phyloP scores from a whole-genome alignment of 1,140 invertebrate species.

The Pentalonia nigronervosa region DNA sequence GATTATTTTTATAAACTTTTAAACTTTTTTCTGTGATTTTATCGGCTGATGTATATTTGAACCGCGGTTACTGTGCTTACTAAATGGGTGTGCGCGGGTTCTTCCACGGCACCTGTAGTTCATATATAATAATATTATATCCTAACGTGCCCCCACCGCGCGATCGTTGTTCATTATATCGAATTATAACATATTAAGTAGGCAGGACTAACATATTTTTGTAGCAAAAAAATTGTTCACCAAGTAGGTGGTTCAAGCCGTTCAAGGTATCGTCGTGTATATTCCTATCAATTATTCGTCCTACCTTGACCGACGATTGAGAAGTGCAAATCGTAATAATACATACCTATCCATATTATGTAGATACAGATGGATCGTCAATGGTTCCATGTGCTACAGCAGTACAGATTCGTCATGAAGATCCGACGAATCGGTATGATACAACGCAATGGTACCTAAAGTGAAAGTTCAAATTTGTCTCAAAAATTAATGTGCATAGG shows the following conservation, averaged over 20 bases:
- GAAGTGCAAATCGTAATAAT: not conserved
- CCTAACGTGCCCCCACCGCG: not conserved
- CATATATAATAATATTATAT: not conserved
- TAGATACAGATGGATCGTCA: not conserved
- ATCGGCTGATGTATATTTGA: not conserved
- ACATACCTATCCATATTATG: not conserved
- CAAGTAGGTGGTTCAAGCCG: not conserved
- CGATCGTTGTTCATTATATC: not conserved
- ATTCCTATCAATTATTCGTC: not conserved
- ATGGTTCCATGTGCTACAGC: not conserved
- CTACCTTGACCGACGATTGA: not conserved
- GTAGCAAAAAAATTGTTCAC: not conserved
- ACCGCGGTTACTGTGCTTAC: conserved; percentile 6
- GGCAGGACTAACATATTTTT: not conserved
- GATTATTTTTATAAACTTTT: not conserved
- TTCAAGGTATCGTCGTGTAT: not conserved
- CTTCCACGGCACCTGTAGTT: not conserved
- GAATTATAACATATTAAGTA: not conserved
- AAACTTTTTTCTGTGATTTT: not conserved
- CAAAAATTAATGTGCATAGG: not conserved
- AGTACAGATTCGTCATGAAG: not conserved
- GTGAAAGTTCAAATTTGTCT: not conserved
- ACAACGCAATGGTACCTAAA: not conserved
- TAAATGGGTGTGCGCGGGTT: not conserved
- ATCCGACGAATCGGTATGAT: not conserved